A percentile compares a stretch with the other conserved stretches of the same genome.
phyloP scores from a whole-genome alignment of 2,113 vertebrate genomes.

The Prietella phreatophila region DNA sequence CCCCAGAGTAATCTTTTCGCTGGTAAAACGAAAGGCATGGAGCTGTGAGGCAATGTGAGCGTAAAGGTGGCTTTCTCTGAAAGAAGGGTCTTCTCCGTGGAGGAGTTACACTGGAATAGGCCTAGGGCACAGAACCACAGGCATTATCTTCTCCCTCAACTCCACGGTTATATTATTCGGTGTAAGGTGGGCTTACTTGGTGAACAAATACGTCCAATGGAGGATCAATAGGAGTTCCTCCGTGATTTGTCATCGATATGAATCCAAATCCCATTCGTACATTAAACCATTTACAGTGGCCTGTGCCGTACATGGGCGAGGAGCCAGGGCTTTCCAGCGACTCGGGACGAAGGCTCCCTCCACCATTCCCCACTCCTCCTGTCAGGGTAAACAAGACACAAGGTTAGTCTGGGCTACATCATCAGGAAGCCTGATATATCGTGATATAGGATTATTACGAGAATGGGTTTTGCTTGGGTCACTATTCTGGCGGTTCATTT shows the following conservation, averaged over 20 bases:
- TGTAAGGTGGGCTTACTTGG: slow-evolving; percentile 78
- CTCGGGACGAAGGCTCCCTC: slow-evolving; percentile 27
- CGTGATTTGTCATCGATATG: slow-evolving; percentile 91
- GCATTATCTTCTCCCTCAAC: not conserved
- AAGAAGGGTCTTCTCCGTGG: not conserved
- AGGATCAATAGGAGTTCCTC: slow-evolving; percentile 82
- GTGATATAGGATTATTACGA: not conserved
- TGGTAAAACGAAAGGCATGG: not conserved
- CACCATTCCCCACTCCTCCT: slow-evolving; percentile 40
- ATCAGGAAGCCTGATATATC: not conserved
- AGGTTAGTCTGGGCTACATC: slow-evolving; percentile 18
- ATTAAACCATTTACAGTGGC: slow-evolving; percentile 94
- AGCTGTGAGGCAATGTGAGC: not conserved
- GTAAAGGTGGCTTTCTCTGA: not conserved
- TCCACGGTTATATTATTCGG: not conserved
- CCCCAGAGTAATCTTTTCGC: not conserved
- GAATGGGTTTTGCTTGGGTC: not conserved
- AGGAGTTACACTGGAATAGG: slow-evolving; percentile 6
- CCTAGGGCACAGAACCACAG: not conserved
- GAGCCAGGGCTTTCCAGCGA: slow-evolving; percentile 27
- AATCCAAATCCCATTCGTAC: slow-evolving; percentile 99
- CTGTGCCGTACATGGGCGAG: slow-evolving; percentile 38
- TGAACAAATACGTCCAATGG: slow-evolving; percentile 97
- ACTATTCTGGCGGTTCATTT: not conserved
- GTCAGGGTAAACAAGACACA: slow-evolving; percentile 31